phyloP scores from a whole-genome alignment of 2,888 invertebrate species.

The Coenonympha arcania region DNA sequence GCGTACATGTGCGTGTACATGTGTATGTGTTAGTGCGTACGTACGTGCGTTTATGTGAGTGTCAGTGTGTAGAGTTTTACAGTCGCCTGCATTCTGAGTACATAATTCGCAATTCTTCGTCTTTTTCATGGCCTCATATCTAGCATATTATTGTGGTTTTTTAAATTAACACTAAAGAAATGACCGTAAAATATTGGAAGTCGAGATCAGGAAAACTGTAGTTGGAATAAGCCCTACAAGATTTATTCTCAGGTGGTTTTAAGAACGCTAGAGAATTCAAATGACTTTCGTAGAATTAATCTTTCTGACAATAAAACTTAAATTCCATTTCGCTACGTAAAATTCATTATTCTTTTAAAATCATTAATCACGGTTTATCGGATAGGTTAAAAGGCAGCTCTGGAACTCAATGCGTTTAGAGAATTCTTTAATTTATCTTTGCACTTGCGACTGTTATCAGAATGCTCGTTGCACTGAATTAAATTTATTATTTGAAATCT shows the following conservation, averaged over 20 bases:
- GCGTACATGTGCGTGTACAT: no score
- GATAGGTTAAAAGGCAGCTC: slow-evolving; percentile 13
- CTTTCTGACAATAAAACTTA: slow-evolving; percentile 6
- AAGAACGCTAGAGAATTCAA: not conserved
- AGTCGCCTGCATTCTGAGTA: no score
- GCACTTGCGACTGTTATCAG: slow-evolving; percentile 7
- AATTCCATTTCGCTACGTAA: slow-evolving; percentile 9
- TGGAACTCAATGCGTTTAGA: slow-evolving; percentile 10
- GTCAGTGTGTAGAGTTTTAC: no score
- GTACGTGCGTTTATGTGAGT: no score
- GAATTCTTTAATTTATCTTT: slow-evolving; percentile 11
- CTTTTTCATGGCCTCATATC: no score
- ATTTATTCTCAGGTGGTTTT: not conserved
- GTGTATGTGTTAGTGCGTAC: no score
- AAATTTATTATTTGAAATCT: slow-evolving; percentile 1
- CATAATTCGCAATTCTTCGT: no score
- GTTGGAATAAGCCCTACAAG: not conserved
- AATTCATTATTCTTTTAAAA: slow-evolving; percentile 14
- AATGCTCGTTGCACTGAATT: slow-evolving; percentile 2
- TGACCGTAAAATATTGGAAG: no score
- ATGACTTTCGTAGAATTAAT: slow-evolving; percentile 7
- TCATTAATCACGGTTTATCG: slow-evolving; percentile 15
- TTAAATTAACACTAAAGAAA: no score
- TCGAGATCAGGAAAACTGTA: not conserved
- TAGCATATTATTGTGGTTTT: no score